Evolutionary conservation across 2,113 vertebrate species (phyloP).

Genomic region (Neogale vison): DNA sequence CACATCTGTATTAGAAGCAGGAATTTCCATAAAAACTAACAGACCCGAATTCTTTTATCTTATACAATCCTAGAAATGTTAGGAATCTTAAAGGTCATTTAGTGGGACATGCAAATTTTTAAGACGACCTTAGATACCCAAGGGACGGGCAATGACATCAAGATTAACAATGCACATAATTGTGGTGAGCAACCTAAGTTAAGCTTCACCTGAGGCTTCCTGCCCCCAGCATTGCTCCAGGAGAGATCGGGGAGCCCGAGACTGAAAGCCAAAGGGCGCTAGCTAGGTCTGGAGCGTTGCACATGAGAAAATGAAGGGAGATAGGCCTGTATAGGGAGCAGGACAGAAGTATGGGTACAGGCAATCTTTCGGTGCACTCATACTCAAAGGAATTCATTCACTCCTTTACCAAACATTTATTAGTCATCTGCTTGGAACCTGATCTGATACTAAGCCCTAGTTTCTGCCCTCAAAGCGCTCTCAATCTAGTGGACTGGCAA

Average conservation of each 20-base stretch:
- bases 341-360: background rate
- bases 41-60: conserved; percentile 52
- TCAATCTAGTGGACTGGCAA: background rate
- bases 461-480: conserved; percentile 29
- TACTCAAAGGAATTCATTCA: background rate
- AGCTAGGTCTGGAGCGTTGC: background rate
- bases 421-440: background rate
- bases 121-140: conserved; percentile 22
- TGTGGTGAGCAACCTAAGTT: background rate
- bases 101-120: background rate
- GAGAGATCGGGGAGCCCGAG: background rate
- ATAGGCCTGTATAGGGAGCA: background rate
- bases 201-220: background rate
- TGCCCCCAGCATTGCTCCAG: background rate
- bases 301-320: background rate
- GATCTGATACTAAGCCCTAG: background rate
- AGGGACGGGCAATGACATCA: conserved; percentile 59
- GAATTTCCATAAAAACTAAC: conserved; percentile 46
- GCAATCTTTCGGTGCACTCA: too few relatives aligned
- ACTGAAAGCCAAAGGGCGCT: background rate
- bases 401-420: background rate
- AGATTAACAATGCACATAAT: conserved; percentile 25
- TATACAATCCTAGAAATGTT: conserved; percentile 56
- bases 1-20: background rate
- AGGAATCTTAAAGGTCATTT: conserved; percentile 32